phyloP scores from a whole-genome alignment of 2,797 vertebrate genomes.

The Argentina silus region DNA sequence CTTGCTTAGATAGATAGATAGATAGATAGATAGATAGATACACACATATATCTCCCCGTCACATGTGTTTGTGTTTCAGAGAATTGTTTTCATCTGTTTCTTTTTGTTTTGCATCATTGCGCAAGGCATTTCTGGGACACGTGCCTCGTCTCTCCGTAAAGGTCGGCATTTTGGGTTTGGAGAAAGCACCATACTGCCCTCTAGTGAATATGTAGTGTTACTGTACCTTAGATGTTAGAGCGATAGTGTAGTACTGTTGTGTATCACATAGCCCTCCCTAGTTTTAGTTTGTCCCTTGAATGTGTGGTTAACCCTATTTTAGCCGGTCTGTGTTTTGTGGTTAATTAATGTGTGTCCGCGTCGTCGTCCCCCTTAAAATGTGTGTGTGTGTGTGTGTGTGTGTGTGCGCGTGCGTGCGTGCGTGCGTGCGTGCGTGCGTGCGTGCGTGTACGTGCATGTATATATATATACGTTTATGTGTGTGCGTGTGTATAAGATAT shows the following conservation, averaged over 20 bases:
- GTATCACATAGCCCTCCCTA: background rate
- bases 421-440: background rate
- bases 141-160: background rate
- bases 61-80: background rate
- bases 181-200: slow-evolving; percentile 40
- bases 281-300: background rate
- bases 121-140: background rate
- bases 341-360: background rate
- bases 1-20: background rate
- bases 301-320: background rate
- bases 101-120: background rate
- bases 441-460: background rate
- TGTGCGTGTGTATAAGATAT: background rate
- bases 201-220: slow-evolving; percentile 49
- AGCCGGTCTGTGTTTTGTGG: background rate
- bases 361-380: no score
- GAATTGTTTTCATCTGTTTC: background rate
- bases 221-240: slow-evolving; percentile 9
- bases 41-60: background rate
- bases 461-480: background rate
- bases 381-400: background rate
- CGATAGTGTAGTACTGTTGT: background rate
- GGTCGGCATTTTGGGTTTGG: background rate
- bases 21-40: no score
- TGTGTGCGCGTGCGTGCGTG: background rate